A percentile compares a stretch with the other conserved stretches of the same genome.
Conservation (phyloP, 1,140 invertebrate genomes). For the Temnothorax longispinosus region DNA sequence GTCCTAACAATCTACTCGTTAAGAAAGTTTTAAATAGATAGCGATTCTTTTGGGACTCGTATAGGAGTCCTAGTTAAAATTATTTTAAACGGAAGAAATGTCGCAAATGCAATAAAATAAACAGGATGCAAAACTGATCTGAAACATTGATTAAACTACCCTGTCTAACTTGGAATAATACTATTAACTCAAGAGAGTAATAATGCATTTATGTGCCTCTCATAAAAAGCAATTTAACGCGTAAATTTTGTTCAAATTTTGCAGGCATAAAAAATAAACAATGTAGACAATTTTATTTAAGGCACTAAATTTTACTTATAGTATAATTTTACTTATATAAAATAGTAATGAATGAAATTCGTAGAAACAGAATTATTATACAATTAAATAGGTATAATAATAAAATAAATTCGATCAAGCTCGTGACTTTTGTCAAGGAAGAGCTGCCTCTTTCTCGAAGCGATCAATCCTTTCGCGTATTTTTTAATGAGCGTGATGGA, state of each 20-base stretch:
- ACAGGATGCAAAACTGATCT: constrained; percentile 10
- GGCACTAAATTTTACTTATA: no score
- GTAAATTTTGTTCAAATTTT: not conserved
- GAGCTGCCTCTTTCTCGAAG: not conserved
- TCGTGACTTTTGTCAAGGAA: not conserved
- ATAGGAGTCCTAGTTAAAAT: constrained; percentile 48
- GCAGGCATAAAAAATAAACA: not conserved
- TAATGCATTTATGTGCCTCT: no score
- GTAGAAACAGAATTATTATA: not conserved
- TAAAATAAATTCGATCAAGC: not conserved
- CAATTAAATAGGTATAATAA: not conserved
- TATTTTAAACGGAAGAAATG: constrained; percentile 48
- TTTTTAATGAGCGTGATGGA: not conserved
- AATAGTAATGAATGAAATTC: not conserved
- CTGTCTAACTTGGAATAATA: not conserved
- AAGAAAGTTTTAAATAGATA: constrained; percentile 49
- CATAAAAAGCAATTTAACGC: not conserved
- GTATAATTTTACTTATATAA: not conserved
- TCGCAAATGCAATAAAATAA: constrained; percentile 37
- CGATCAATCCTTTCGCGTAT: not conserved
- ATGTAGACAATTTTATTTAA: not conserved
- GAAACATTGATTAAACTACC: constrained; percentile 20
- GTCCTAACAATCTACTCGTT: constrained; percentile 43
- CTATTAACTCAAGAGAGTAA: not conserved
- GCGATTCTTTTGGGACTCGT: not conserved